Base-by-base conservation (phyloP, 2,888 invertebrate genomes). In the Phengaris arion region DNA sequence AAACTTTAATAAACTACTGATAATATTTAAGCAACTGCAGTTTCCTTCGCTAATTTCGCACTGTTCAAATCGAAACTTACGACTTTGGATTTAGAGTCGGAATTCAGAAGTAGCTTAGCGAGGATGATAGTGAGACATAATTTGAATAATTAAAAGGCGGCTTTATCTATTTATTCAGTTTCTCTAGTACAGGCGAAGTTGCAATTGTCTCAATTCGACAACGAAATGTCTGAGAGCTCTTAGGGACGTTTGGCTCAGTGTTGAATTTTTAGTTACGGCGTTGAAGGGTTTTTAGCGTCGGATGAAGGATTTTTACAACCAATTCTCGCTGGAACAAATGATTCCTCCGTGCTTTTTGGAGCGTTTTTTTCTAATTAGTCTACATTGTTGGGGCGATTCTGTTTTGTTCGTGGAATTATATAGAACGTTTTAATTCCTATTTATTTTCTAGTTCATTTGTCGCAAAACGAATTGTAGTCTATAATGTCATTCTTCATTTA, bases 171-270 rank as follows among this genome's bases (percentile, higher is more conserved):
- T 77, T 75, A 79, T 76, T 77, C 77, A 77, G 75, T 76, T 74
- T 59, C 75, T 73, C 74, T 46, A 68, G 75, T 74, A 77, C 78
- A 77, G 75, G 72, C 75, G 75, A 79, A 79, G 78, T 80, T 80
- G 80, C 79, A 78, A 78, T 79, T 79, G 79, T 80, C 78, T 81
- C 80, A 79, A 81, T 81, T 81, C 76, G 76, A 79, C 76, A 69
- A 76, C 75, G 77, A 78, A 81, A 79, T 75, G 78, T 78, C 79
- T 79, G 79, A 80, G 81, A 78, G 79, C 77, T 77, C 79, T 78
- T 76, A 70, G 76, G 76, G 69, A 76, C 78, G 78, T 78, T 78
- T 80, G 78, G 77, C 80, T 79, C 78, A 45, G 70, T 59, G 73
- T 57, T 79, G 77, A 77, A 79, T 79, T 79, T 79, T 76, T 77